phyloP scores from a whole-genome alignment of 1,140 invertebrate genomes.

The Samia ricini region DNA sequence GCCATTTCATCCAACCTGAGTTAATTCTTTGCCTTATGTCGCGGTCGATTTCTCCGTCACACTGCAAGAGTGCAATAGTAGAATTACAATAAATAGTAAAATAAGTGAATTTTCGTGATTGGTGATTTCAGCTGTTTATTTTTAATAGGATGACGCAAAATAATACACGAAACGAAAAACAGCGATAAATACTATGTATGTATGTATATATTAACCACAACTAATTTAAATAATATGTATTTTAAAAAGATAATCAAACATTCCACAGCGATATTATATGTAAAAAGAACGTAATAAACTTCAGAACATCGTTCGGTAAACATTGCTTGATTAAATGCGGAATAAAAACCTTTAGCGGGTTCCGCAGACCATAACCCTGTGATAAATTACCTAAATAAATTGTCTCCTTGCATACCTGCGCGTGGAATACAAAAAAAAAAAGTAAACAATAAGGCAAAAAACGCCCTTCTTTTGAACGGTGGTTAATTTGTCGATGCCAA shows the following conservation, averaged over 20 bases:
- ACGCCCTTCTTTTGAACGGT: slow-evolving; percentile 7
- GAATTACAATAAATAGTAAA: too few relatives aligned
- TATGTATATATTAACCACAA: too few relatives aligned
- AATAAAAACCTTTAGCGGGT: neutral
- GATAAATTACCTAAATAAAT: slow-evolving; percentile 16
- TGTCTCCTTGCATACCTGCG: slow-evolving; percentile 13
- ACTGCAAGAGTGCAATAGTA: too few relatives aligned
- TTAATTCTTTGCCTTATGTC: too few relatives aligned
- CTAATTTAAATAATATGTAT: neutral
- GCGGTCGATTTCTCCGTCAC: too few relatives aligned
- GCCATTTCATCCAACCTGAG: too few relatives aligned
- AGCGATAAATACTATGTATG: too few relatives aligned
- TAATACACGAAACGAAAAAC: too few relatives aligned
- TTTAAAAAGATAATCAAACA: neutral
- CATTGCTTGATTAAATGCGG: neutral
- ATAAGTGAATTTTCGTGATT: too few relatives aligned
- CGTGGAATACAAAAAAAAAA: slow-evolving; percentile 10
- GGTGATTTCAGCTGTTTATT: too few relatives aligned
- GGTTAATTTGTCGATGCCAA: slow-evolving; percentile 21
- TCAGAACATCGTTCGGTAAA: neutral
- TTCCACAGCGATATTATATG: neutral
- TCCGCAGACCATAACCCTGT: slow-evolving; percentile 6
- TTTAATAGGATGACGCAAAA: too few relatives aligned
- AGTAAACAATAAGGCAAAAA: neutral
- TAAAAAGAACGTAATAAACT: neutral